These are phyloP conservation scores for Anoplius nigerrimus DNA, from an alignment of 2,888 invertebrate species.

Conservation along the genomic window DNA sequence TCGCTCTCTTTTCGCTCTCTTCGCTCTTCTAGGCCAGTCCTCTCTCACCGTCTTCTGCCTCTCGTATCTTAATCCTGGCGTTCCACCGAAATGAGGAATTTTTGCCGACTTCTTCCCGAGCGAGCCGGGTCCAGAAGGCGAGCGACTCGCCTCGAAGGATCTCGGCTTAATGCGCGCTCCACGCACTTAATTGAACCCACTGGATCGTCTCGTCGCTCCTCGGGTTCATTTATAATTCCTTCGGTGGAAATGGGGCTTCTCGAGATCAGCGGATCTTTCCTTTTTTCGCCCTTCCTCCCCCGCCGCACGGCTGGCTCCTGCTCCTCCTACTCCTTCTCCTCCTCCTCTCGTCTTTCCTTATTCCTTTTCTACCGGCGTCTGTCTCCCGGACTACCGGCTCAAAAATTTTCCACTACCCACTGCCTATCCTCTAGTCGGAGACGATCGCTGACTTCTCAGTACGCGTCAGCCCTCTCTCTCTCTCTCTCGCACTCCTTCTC, in stretches of 20 bases:
- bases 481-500: neutral
- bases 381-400: neutral
- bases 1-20: too few relatives aligned
- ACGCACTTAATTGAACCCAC: constrained; percentile 7
- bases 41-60: neutral
- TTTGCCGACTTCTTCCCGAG: neutral
- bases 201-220: constrained; percentile 6
- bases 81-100: neutral
- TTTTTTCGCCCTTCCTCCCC: neutral
- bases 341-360: neutral
- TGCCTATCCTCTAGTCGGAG: neutral
- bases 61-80: neutral
- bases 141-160: neutral
- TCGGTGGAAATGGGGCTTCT: constrained; percentile 4
- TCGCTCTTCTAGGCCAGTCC: too few relatives aligned
- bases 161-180: constrained; percentile 1
- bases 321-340: neutral
- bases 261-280: neutral
- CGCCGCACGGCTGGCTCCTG: too few relatives aligned
- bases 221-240: constrained; percentile 3
- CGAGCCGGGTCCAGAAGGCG: neutral
- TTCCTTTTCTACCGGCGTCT: neutral
- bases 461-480: neutral
- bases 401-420: neutral
- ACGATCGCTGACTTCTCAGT: neutral